Conservation (phyloP, 2,113 vertebrate genomes). For the Leptobrachium leishanense region DNA sequence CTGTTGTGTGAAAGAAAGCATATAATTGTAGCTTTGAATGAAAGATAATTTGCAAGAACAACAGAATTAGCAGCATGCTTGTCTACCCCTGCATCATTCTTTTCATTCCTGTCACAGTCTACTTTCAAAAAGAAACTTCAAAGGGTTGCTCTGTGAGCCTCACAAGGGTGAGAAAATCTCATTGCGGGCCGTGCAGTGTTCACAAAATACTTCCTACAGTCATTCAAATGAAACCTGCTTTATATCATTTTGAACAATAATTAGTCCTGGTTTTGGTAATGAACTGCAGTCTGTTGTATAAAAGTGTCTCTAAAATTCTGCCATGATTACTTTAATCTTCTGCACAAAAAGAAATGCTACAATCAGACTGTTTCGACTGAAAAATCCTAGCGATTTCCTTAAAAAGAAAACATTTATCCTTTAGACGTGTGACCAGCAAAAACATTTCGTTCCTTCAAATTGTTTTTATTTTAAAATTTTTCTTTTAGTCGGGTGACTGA, state of each 20-base stretch:
- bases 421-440: too few species aligned
- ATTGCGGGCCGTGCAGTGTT: neutral
- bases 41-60: constrained; percentile 9
- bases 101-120: constrained; percentile 15
- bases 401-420: too few species aligned
- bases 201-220: constrained; percentile 16
- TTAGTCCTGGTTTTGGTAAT: constrained; percentile 9
- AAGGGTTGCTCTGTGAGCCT: neutral
- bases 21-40: constrained; percentile 3
- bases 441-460: too few species aligned
- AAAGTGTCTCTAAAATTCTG: constrained; percentile 28
- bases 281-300: constrained; percentile 14
- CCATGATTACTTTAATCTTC: constrained; percentile 8
- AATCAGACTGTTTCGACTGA: constrained; percentile 1
- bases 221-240: constrained; percentile 4
- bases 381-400: too few species aligned
- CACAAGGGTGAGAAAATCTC: neutral
- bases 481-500: too few species aligned
- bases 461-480: too few species aligned
- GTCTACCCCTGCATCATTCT: neutral
- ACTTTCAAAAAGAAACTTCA: constrained; percentile 16
- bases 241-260: constrained; percentile 5
- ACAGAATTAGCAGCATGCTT: neutral
- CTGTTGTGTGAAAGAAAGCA: neutral
- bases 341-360: constrained; percentile 10